Percentiles rank a stretch among this genome's conserved stretches.
These are phyloP conservation scores for Tolmerus cingulatus DNA, from an alignment of 2,888 invertebrate genomes.

Conservation along the genomic window DNA sequence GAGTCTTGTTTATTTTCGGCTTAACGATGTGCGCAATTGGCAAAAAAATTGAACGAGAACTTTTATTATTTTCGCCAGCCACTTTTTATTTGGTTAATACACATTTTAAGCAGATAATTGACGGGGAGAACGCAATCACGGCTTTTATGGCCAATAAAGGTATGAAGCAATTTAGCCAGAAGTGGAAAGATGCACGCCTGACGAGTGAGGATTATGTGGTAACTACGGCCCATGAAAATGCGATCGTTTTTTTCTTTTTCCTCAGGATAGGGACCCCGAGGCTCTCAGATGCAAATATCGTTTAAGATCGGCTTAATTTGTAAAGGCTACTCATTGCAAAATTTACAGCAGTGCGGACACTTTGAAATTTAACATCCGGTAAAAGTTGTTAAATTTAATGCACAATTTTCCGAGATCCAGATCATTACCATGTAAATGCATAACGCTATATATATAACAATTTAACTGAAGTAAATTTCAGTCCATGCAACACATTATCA, in stretches of 20 bases:
- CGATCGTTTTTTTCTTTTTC: neutral
- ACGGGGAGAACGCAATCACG: neutral
- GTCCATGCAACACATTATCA: neutral
- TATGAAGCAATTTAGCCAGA: slow-evolving; percentile 20
- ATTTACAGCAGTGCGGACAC: neutral
- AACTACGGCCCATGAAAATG: neutral
- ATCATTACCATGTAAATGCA: neutral
- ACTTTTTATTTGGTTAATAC: slow-evolving; percentile 27
- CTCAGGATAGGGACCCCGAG: neutral
- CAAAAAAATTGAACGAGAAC: slow-evolving; percentile 3
- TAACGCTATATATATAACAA: neutral
- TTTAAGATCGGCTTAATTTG: neutral
- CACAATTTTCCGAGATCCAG: neutral
- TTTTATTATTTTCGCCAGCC: slow-evolving; percentile 6
- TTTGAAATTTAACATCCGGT: neutral
- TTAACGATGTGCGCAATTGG: slow-evolving; percentile 29
- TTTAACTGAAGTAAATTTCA: neutral
- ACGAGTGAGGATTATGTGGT: neutral
- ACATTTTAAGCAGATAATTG: slow-evolving; percentile 32
- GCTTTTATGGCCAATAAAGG: slow-evolving; percentile 33
- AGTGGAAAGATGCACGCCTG: slow-evolving; percentile 20
- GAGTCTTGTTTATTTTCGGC: slow-evolving; percentile 14
- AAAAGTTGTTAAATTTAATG: neutral
- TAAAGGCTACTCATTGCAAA: neutral
- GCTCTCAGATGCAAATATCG: neutral